Base-by-base conservation (phyloP, 2,888 invertebrate species). In the Bimastos eiseni region DNA sequence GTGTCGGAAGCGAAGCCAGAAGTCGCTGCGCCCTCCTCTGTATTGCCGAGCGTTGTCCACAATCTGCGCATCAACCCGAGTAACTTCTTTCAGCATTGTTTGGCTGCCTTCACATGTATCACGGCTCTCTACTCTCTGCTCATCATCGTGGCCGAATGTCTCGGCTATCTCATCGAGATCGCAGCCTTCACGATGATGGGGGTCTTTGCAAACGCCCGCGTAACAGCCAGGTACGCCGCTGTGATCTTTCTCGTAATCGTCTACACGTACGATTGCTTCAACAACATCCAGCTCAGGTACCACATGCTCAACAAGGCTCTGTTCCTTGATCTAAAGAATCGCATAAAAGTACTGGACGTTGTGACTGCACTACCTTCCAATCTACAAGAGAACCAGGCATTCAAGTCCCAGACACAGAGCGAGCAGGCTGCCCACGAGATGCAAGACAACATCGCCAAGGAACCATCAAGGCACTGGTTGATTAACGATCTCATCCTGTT, bases 251-350 rank as follows among this genome's bases (percentile, higher is more conserved):
- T 95, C 38, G 94, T 95, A n/a, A 92, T 94, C 44, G 93, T 94
- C n/a, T 95, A 95, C 92, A 94, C 94, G 93, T 94, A 94, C 92
- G 94, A 94, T 93, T 94, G 94, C 90, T 95, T 94, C 92, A 94
- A 94, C 92, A 94, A 94, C 91, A 94, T 95, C 38, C 94, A 94
- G 90, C 93, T 94, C 84, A 94, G 94, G 90, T 95, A 95, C 91
- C 92, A 94, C 49, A 93, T 93, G 84, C 94, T 95, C 91, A 94
- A 94, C 92, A 93, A 93, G 88, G 93, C 93, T 13, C 93, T 95
- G 37, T 93, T 94, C 33, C 93, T 93, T 21, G 94, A 94, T 38
- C 93, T 95, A 86, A 94, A 94, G 91, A 94, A 94, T 38, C 91
- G 94, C n/a, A 93, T 93, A 33, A 94, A 94, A 30, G 94, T 94